Conservation (phyloP, 2,797 vertebrate genomes). For the Notolabrus celidotus region DNA sequence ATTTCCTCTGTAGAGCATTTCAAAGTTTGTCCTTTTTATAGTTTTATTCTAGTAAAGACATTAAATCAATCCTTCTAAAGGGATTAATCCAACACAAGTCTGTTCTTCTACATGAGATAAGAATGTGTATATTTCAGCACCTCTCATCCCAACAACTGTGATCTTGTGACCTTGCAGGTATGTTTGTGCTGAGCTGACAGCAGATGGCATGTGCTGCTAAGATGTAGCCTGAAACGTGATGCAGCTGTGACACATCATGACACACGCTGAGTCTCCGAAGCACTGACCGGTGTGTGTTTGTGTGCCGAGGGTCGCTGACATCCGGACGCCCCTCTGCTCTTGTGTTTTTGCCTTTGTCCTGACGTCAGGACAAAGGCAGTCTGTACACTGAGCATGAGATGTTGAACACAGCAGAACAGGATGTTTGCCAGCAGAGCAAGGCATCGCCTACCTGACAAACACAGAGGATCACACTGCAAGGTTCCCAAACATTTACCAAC, state of each 20-base stretch:
- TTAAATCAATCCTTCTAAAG: too few relatives aligned
- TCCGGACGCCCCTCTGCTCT: background rate
- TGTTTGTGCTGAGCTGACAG: conserved; percentile 38
- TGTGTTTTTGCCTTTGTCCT: conserved; percentile 20
- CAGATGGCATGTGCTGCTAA: conserved; percentile 6
- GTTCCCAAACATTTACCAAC: too few relatives aligned
- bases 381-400: background rate
- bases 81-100: too few relatives aligned
- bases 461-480: background rate
- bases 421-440: conserved; percentile 26
- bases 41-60: too few relatives aligned
- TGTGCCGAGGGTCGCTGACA: conserved; percentile 7
- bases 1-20: too few relatives aligned
- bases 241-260: background rate
- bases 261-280: conserved; percentile 23
- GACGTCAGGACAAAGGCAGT: conserved; percentile 3
- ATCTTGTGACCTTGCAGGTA: conserved; percentile 29
- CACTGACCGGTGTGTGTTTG: conserved; percentile 5
- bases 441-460: conserved; percentile 21
- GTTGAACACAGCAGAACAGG: conserved; percentile 17
- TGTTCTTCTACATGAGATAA: background rate
- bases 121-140: background rate
- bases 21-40: too few relatives aligned
- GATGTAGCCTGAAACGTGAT: background rate
- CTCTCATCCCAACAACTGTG: conserved; percentile 36